Evolutionary conservation across 2,113 vertebrate genomes (phyloP).

Genomic region (pig (Sus scrofa)): DNA sequence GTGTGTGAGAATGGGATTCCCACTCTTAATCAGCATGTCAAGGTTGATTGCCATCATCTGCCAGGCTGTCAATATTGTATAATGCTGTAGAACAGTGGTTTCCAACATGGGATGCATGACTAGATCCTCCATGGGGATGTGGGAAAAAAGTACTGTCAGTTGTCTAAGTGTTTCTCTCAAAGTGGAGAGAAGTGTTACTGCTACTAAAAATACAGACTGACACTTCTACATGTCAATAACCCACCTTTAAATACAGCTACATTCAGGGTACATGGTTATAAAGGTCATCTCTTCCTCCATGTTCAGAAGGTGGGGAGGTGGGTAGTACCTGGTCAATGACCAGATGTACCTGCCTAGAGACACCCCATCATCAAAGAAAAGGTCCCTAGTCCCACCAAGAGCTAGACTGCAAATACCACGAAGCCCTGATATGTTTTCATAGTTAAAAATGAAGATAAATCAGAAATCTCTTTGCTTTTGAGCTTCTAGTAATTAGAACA

Average conservation of each 20-base stretch:
- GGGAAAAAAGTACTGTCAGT: slow-evolving; percentile 20
- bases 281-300: neutral
- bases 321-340: neutral
- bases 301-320: neutral
- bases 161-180: slow-evolving; percentile 24
- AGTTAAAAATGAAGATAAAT: slow-evolving; percentile 37
- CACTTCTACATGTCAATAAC: neutral
- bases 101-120: neutral
- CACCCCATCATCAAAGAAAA: neutral
- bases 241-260: slow-evolving; percentile 29
- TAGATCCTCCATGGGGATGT: neutral
- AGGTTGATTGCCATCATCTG: neutral
- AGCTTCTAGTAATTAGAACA: neutral
- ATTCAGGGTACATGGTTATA: neutral
- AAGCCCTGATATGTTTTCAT: neutral
- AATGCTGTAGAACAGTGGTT: neutral
- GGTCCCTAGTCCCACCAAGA: neutral
- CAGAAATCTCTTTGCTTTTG: slow-evolving; percentile 9
- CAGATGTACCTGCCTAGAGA: neutral
- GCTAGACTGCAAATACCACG: neutral
- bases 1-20: neutral
- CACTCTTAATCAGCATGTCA: neutral
- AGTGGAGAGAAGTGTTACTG: slow-evolving; percentile 14
- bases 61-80: neutral
- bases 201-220: neutral